Evolutionary conservation across 1,140 invertebrate species (phyloP).

Genomic region (Drosophila athabasca): DNA sequence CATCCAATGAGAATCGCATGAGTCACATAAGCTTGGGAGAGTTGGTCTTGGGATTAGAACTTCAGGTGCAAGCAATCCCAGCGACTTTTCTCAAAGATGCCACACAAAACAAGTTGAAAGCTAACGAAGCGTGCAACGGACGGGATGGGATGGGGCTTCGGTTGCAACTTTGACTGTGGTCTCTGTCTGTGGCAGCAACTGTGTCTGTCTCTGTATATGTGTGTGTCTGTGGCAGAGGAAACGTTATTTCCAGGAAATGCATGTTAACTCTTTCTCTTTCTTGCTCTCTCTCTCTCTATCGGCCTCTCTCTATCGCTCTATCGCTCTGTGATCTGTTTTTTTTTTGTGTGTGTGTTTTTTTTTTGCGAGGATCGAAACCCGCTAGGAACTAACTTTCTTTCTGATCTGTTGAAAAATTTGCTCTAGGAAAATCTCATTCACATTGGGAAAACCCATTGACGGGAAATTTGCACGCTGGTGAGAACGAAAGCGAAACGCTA

Average conservation of each 20-base stretch:
- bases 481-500: conserved; percentile 64
- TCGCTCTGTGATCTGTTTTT: conserved; percentile 10
- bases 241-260: conserved; percentile 75
- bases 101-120: conserved; percentile 43
- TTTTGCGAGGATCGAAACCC: conserved; percentile 31
- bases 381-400: conserved; percentile 56
- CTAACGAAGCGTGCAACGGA: conserved; percentile 41
- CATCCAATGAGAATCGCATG: too few species aligned
- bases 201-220: not conserved
- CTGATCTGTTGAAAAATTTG: conserved; percentile 41
- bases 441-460: conserved; percentile 32
- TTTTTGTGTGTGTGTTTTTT: conserved; percentile 9
- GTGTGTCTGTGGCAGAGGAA: conserved; percentile 46
- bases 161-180: not conserved
- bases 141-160: not conserved
- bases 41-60: conserved; percentile 2
- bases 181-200: too few species aligned
- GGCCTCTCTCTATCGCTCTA: conserved; percentile 5
- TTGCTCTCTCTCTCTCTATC: not conserved
- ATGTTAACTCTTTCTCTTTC: conserved; percentile 40
- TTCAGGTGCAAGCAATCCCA: not conserved
- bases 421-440: conserved; percentile 51
- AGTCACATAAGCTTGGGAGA: too few species aligned
- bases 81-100: not conserved
- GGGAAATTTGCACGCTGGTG: conserved; percentile 29